These are phyloP conservation scores for Tuta absoluta DNA, from an alignment of 2,888 invertebrate species.

Conservation along the genomic window DNA sequence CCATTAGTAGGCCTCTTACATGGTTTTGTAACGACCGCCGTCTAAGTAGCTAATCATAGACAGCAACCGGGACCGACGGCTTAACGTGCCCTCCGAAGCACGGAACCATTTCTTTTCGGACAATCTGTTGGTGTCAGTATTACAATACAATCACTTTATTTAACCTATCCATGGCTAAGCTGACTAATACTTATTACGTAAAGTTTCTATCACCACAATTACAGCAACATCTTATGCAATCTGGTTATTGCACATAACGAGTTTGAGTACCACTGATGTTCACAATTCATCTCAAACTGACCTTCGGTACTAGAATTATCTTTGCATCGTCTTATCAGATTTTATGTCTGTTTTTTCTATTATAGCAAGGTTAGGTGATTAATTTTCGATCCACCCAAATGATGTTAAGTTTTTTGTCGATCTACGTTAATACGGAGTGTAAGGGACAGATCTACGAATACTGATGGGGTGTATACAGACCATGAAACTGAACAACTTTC, in stretches of 20 bases:
- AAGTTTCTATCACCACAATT: neutral
- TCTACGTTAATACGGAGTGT: neutral
- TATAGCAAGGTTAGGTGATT: neutral
- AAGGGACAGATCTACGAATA: too few species aligned
- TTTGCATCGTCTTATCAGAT: neutral
- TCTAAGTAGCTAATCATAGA: too few species aligned
- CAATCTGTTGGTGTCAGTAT: too few species aligned
- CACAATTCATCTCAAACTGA: neutral
- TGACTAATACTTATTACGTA: neutral
- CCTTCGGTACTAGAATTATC: conserved; percentile 1
- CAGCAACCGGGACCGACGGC: too few species aligned
- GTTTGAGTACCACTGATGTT: neutral
- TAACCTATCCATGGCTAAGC: neutral
- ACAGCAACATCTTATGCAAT: neutral
- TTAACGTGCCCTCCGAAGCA: too few species aligned
- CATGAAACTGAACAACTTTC: too few species aligned
- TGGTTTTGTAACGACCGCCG: too few species aligned
- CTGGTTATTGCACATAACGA: neutral
- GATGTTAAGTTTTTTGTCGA: neutral
- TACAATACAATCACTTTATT: too few species aligned
- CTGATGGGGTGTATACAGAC: too few species aligned
- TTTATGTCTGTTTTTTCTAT: neutral
- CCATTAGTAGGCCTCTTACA: too few species aligned
- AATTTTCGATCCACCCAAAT: neutral
- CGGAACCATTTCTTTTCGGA: too few species aligned